Base-by-base conservation (phyloP, 2,888 invertebrate species). In the Peribatodes rhomboidaria region DNA sequence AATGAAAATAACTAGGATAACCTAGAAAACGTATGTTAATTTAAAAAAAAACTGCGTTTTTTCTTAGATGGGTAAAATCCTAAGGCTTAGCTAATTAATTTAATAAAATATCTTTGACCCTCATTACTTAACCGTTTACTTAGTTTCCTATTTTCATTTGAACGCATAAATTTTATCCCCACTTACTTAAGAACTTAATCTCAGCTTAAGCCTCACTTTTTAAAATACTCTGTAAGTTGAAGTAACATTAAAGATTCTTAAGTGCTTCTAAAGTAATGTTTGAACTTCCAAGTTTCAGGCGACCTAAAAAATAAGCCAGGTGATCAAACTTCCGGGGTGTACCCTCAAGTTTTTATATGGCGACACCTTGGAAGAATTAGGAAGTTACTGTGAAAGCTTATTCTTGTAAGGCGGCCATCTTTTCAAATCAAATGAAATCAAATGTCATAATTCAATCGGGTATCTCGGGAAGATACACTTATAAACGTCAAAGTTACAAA, bases 251-350 rank as follows among this genome's bases (percentile, higher is more conserved):
- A 50, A 18, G 35, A 31, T 49, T 49, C 35, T 35, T 7, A 35
- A 50, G 35, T 20, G 50, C 2, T 7, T 35, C 35, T 50, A 35
- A 44, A 50, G 35, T 50, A 33, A 50, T 35, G n/a, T 20, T 50
- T 57, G 46, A 37, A 47, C 47, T 49, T 31, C 16, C 16, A 10
- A 16, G 35, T 33, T 1, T 14, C 22, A 20, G 47, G 37, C 31
- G 49, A 57, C 39, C 39, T 39, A 35, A 49, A 39, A 57, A 49
- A 35, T 56, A 56, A 46, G 46, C 37, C 46, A 46, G 56, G 56
- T 46, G 46, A 39, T 22, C 9, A 35, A 46, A 46, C 33, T 46
- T 57, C 14, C 35, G 7, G 44, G 22, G 47, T 47, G 37, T 47
- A 27, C 3, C 2, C 2, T 18, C 1, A 39, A 57, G 16, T 16